Evolutionary conservation across 2,113 vertebrate genomes (phyloP), one percentile per base, ranked within the genome.

Genomic region (Collichthys lucidus): DNA sequence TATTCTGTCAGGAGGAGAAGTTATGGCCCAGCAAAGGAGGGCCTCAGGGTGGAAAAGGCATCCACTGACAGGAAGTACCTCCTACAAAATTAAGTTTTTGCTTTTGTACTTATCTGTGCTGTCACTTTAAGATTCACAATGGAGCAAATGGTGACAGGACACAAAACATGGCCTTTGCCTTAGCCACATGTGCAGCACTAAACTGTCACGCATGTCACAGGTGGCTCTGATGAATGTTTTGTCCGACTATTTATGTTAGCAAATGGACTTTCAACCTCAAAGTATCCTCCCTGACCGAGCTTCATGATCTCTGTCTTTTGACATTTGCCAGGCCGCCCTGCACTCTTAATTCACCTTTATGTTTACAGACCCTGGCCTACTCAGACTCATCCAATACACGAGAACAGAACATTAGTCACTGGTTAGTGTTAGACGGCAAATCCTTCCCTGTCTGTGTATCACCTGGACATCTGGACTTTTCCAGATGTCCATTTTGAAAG

Each of bases 1-100:
- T 86, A 11, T 78, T 87, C 85, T 92, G 93, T 90, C 93, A 92
- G 86, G 83, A 86, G 81, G 80, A 84, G 84, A 88, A 79, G 78
- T 91, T 88, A 84, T 57, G 73, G 79, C 86, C 72, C 65, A 31
- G 84, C 50, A 17, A 84, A 80, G 62, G 64, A 79, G 49, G n/a
- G 22, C 82, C 66, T 69, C 11, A 0, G 88, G 88, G 63, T 53
- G 84, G 83, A 80, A 65, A 83, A 29, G 80, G 80, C 77, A 79
- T 79, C 87, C 83, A 77, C 79, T 88, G 91, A 90, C 82, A 78
- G 70, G 53, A 79, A 70, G 74, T 16, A 64, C 79, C 61, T 75
- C 52, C 11, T 10, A 35, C 31, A 69, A 53, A 78, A 78, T 77
- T 44, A 35, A 3, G 7, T 66, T 76, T 72, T 66, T 61, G 8